phyloP scores from a whole-genome alignment of 1,140 invertebrate genomes.

The Brachystomella parvula region DNA sequence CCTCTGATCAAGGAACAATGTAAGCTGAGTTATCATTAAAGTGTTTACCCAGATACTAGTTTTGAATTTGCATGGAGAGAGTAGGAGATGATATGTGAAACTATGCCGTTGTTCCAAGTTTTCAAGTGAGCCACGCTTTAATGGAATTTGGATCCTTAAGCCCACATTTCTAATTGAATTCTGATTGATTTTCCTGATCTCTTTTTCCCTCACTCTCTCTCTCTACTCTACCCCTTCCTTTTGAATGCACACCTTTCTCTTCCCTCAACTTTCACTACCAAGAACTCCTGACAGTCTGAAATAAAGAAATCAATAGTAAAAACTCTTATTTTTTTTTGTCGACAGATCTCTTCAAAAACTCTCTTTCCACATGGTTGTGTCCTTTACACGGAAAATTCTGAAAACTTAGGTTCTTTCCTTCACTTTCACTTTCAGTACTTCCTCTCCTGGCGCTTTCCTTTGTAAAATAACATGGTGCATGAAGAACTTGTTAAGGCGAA shows the following conservation, averaged over 20 bases:
- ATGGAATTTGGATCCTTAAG: slow-evolving; percentile 21
- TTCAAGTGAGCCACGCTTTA: slow-evolving; percentile 13
- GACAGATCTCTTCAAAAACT: not conserved
- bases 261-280: too few species aligned
- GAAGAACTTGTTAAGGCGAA: not conserved
- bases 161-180: slow-evolving; percentile 25
- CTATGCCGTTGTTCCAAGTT: too few species aligned
- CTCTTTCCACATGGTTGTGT: not conserved
- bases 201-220: not conserved
- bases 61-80: too few species aligned
- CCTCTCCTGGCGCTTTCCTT: not conserved
- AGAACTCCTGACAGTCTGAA: slow-evolving; percentile 22
- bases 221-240: not conserved
- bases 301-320: slow-evolving; percentile 33
- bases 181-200: slow-evolving; percentile 21
- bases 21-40: too few species aligned
- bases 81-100: too few species aligned
- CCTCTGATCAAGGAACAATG: too few species aligned
- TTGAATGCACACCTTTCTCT: slow-evolving; percentile 15
- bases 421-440: not conserved
- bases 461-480: not conserved
- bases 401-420: not conserved
- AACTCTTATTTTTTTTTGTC: not conserved
- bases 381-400: not conserved
- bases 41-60: too few species aligned